These are phyloP conservation scores for Glossosoma conforme DNA, from an alignment of 1,140 invertebrate genomes.

Conservation along the genomic window DNA sequence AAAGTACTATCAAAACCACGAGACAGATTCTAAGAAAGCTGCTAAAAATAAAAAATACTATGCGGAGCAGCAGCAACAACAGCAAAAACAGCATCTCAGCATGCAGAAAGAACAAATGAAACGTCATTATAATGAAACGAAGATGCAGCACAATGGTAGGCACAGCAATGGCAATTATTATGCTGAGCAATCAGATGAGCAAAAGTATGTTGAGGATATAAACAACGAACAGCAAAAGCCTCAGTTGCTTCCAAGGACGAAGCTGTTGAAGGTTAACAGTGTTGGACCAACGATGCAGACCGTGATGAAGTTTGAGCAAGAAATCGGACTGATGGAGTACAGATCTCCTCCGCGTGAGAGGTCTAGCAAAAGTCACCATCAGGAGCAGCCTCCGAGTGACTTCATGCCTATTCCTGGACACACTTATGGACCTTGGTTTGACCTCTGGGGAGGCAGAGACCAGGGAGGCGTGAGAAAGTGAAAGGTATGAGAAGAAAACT, in stretches of 20 bases:
- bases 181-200: conserved; percentile 54
- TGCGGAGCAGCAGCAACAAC: conserved; percentile 48
- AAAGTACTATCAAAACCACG: conserved; percentile 53
- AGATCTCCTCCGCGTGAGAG: conserved; percentile 43
- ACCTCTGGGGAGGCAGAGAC: conserved; percentile 67
- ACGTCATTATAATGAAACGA: conserved; percentile 23
- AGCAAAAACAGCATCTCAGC: conserved; percentile 40
- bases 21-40: conserved; percentile 54
- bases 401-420: conserved; percentile 54
- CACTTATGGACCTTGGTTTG: conserved; percentile 83
- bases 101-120: conserved; percentile 42
- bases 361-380: no score
- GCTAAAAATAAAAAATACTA: conserved; percentile 47
- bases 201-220: conserved; percentile 57
- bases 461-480: conserved; percentile 24
- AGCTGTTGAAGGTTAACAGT: conserved; percentile 55
- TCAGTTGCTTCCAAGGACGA: conserved; percentile 65
- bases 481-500: no score
- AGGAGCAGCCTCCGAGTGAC: conserved; percentile 44
- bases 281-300: conserved; percentile 38
- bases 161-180: conserved; percentile 38
- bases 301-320: conserved; percentile 34
- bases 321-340: conserved; percentile 46
- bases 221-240: conserved; percentile 51
- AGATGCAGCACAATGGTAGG: conserved; percentile 33